Evolutionary conservation across 1,140 invertebrate species (phyloP), one percentile per base, ranked within the genome.

Genomic region (Drosophila mojavensis): DNA sequence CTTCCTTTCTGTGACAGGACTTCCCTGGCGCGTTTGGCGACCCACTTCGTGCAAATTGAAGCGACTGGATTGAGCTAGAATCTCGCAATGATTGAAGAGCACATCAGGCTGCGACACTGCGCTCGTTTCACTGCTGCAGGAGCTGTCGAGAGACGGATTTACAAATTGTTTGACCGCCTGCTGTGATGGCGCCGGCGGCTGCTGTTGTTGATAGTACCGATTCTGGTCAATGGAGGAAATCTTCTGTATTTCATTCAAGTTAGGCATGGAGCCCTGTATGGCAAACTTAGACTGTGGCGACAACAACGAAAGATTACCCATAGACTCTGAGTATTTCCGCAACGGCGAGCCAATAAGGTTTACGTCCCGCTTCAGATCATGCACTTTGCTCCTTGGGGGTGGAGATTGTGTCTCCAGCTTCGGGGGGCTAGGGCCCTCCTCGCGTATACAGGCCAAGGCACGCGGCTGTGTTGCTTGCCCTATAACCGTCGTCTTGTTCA

Each of bases 231-330:
- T 91, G 9, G 91, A 84, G 17, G 78, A 75, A 17, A 92, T 75
- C 20, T 66, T 66, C 20, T 79, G 69, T 79, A 92, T 91, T 50
- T 92, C 90, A 68, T 92, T 91, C 0, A 92, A 69, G 82, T 92
- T 92, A 7, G 92, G 92, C 91, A 92, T 90, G 1, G 92, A 92
- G 4, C 92, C 92, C 36, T 92, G 91, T 17, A 85, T 92, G 2
- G 75, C 72, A 5, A 80, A 47, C 48, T 86, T 82, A 0, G 75
- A 45, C 58, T 88, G 85, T 0, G 84, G 75, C 36, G 88, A 81
- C 0, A 75, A 63, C 48, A 79, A 51, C 1, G 79, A 90, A 5
- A 92, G 55, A 70, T 92, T 83, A 30, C 80, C 88, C 92, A 92
- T 92, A 1, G 92, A 92, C 60, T 91, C 90, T 0, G 86, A 92